Evolutionary conservation across 2,888 invertebrate species (phyloP), one percentile per base, ranked within the genome.

Genomic region (Drosophila paranaensis): DNA sequence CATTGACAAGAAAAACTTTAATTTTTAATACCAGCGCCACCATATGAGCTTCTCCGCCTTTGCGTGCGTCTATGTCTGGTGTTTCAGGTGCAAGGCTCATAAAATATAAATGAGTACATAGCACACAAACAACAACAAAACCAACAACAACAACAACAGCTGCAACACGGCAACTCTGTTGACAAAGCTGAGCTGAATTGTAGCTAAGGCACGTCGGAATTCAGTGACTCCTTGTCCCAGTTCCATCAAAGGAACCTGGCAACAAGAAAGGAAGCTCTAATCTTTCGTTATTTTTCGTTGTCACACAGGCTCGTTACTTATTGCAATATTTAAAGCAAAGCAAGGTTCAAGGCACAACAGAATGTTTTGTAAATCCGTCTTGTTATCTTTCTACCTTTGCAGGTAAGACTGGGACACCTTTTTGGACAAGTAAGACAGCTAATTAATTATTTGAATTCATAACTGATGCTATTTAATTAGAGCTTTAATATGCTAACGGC

Each of bases 1-100:
- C 74, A 81, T 78, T 73, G 87, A 71, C 82, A 86, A 70, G 56
- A 53, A 73, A 71, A 83, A 73, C 74, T 86, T 88, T 60, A 82
- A 86, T 86, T 81, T 77, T 86, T 88, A 81, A 88, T 84, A 77
- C 65, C 74, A 68, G 46, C 54, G 35, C 40, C 60, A 40, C 50
- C 70, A 54, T 60, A 67, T 60, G 74, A 64, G 66, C 51, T 69
- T 63, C 43, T 6, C 55, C 55, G 55, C 53, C 67, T 48, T 72
- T 60, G 60, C 69, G 60, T 60, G 35, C 43, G 45, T 50, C 57
- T 63, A 67, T 63, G 72, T 60, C 65, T 61, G 74, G 40, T 60
- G 60, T 71, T 81, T 80, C 79, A 86, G 81, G 81, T 88, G 82
- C 79, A 82, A 81, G 63, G 45, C 82, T 76, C 64, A 82, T 87